Evolutionary conservation across 2,888 invertebrate genomes (phyloP), one percentile per base, ranked within the genome.

Genomic region (Andrena trimmerana): DNA sequence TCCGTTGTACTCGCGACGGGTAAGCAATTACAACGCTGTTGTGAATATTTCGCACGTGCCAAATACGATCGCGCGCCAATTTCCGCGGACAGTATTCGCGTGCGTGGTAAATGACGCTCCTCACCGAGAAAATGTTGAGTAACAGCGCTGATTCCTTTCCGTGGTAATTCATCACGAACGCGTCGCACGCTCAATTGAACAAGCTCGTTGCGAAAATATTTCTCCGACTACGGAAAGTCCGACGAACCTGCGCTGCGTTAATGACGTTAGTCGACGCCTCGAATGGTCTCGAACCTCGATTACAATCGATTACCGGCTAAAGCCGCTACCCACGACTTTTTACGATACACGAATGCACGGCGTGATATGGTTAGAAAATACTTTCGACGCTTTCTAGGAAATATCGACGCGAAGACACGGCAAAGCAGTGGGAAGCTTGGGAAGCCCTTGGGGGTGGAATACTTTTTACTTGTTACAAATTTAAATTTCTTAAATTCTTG

Each of bases 211-310:
- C 29, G 13, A 42, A 50, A 31, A n/a, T 2, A 13, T 10, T 29
- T 1, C 31, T 27, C 20, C 24, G 42, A 68, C 33, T 16, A 48
- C 42, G 54, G 62, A 8, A 68, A 78, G 62, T 57, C 62, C 54
- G 48, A 29, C 16, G n/a, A 48, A 62, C 33, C 20, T 63, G 20
- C 48, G 68, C 31, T 70, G 60, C 27, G 66, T 29, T 62, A 71
- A 66, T 70, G 81, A 80, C 81, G 52, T 60, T 71, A 67, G 52
- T 71, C 80, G 81, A 80, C 10, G 65, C 48, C 81, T 71, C 66
- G 52, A 80, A 42, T 2, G 13, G 50, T 60, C 81, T 71, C 71
- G 60, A 80, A 42, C 7, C 24, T 71, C 60, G 66, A 80, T 2
- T 36, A 52, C 20, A 50, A 80, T 80, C 81, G 80, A 80, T 70